Evolutionary conservation across 2,888 invertebrate genomes (phyloP).

Genomic region (Drosophila rubida): DNA sequence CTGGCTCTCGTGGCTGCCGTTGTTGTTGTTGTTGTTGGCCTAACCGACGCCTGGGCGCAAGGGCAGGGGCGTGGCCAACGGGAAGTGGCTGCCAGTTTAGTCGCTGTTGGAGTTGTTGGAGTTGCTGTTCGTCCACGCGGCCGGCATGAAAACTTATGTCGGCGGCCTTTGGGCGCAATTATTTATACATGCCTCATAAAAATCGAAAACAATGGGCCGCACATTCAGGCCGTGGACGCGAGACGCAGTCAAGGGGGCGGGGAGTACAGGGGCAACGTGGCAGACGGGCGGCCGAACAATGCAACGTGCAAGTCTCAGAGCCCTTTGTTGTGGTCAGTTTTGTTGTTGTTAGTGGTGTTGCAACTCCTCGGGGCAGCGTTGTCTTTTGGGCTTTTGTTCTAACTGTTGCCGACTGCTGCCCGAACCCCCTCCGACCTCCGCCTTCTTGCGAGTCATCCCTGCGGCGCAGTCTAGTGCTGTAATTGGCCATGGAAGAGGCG

Average conservation of each 20-base stretch:
- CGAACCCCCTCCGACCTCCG: constrained; percentile 15
- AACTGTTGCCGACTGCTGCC: constrained; percentile 50
- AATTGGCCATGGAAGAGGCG: constrained; percentile 52
- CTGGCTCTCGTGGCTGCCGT: constrained; percentile 38
- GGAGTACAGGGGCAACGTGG: neutral
- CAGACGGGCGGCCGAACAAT: constrained; percentile 55
- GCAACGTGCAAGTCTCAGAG: constrained; percentile 50
- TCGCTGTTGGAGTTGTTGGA: constrained; percentile 42
- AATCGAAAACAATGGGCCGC: constrained; percentile 78
- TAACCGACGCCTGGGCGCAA: constrained; percentile 43
- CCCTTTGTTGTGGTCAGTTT: constrained; percentile 23
- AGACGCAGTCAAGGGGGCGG: neutral
- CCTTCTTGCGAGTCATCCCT: neutral
- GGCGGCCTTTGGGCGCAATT: constrained; percentile 83
- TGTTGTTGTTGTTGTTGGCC: neutral
- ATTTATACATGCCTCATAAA: constrained; percentile 83
- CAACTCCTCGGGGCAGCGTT: constrained; percentile 50
- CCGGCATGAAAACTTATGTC: constrained; percentile 81
- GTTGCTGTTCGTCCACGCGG: constrained; percentile 74
- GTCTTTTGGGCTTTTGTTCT: constrained; percentile 66
- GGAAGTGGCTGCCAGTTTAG: constrained; percentile 60
- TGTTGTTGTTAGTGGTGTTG: constrained; percentile 18
- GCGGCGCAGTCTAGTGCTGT: constrained; percentile 28
- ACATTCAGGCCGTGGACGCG: constrained; percentile 20
- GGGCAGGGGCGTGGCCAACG: constrained; percentile 55